Conservation (phyloP, 2,888 invertebrate species). For the Luperina nickerlii region DNA sequence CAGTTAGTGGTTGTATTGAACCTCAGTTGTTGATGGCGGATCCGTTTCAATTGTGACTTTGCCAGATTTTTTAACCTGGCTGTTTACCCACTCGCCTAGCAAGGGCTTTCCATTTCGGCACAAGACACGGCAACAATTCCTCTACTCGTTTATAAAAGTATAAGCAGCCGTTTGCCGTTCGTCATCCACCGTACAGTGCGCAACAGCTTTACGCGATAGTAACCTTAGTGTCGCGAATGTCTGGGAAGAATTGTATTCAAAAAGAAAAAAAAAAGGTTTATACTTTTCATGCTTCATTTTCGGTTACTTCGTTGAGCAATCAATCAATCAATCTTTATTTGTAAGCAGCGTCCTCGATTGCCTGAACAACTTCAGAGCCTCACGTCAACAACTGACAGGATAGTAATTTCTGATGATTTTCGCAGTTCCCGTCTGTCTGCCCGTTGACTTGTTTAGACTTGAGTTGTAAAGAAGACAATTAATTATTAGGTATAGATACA, state of each 20-base stretch:
- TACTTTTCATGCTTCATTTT: background rate
- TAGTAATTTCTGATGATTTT: conserved; percentile 26
- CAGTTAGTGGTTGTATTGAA: conserved; percentile 4
- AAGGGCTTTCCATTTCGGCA: background rate
- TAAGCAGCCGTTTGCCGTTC: background rate
- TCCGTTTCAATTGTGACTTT: background rate
- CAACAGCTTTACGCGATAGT: background rate
- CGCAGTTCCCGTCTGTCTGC: conserved; percentile 63
- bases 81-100: background rate
- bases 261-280: background rate
- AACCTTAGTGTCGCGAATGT: background rate
- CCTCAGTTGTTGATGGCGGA: conserved; percentile 44
- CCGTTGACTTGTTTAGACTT: conserved; percentile 68
- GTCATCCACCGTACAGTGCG: background rate
- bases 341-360: background rate
- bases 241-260: background rate
- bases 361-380: background rate
- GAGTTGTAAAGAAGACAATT: conserved; percentile 65
- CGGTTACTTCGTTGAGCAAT: no score
- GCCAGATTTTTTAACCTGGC: background rate
- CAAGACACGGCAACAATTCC: background rate
- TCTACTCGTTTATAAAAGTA: background rate
- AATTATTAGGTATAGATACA: conserved; percentile 74
- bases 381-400: conserved; percentile 35
- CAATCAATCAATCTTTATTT: no score